Conservation (phyloP, 1,140 invertebrate genomes). For the Drosophila sp. region DNA sequence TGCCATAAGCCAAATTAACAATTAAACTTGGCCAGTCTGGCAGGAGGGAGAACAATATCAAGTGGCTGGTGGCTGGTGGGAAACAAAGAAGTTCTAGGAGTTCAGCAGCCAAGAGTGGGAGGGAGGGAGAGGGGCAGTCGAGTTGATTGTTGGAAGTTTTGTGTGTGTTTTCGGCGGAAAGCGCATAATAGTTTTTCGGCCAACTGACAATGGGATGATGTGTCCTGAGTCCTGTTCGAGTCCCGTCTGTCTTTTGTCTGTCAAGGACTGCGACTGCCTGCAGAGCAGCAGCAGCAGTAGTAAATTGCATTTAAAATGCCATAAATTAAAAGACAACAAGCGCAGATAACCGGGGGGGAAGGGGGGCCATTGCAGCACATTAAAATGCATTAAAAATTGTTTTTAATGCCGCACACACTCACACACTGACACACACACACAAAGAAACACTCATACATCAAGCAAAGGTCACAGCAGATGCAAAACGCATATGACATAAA, state of each 20-base stretch:
- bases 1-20: conserved; percentile 76
- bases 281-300: conserved; percentile 46
- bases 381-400: conserved; percentile 75
- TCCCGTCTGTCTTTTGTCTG: conserved; percentile 2
- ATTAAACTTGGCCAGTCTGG: conserved; percentile 60
- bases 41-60: conserved; percentile 26
- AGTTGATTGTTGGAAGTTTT: conserved; percentile 31
- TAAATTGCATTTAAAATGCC: conserved; percentile 78
- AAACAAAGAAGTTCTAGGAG: conserved; percentile 9
- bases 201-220: conserved; percentile 3
- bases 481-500: background rate
- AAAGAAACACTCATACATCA: conserved; percentile 1
- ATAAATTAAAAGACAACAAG: conserved; percentile 72
- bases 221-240: background rate
- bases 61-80: background rate
- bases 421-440: background rate
- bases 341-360: conserved; percentile 8
- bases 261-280: conserved; percentile 17
- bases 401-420: conserved; percentile 35
- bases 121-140: background rate
- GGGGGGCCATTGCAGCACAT: conserved; percentile 25
- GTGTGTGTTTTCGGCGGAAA: conserved; percentile 23
- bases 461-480: conserved; percentile 20
- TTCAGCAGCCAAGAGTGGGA: background rate
- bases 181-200: conserved; percentile 35